These are phyloP conservation scores for Callocephalon fimbriatum DNA, from an alignment of 2,113 vertebrate genomes.

Conservation along the genomic window DNA sequence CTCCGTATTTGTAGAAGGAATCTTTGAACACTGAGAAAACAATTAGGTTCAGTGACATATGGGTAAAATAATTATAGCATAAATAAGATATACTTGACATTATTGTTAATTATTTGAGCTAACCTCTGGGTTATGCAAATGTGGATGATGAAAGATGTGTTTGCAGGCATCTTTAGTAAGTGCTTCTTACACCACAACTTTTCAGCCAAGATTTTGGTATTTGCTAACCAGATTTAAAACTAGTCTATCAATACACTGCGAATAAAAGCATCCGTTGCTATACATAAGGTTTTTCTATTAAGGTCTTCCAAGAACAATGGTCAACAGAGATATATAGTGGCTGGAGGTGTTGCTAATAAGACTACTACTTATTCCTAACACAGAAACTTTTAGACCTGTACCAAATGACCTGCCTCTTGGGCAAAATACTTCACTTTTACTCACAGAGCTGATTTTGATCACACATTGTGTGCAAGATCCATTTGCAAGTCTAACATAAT, in stretches of 20 bases:
- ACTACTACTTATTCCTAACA: background rate
- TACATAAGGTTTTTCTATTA: background rate
- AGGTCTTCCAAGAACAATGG: background rate
- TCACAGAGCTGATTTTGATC: background rate
- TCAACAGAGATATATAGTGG: background rate
- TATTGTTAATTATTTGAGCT: background rate
- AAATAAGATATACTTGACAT: conserved; percentile 1
- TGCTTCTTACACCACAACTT: background rate
- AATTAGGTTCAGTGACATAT: background rate
- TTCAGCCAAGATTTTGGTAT: background rate
- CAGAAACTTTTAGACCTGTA: background rate
- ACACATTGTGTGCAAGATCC: background rate
- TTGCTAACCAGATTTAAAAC: background rate
- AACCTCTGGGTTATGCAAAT: background rate
- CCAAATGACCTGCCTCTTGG: background rate
- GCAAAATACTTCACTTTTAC: background rate
- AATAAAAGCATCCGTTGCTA: background rate
- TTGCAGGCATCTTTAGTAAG: background rate
- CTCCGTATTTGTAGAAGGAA: background rate
- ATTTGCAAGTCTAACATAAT: background rate
- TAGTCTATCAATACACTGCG: background rate
- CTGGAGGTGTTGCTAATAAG: background rate
- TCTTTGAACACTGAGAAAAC: background rate
- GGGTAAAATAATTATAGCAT: conserved; percentile 26
- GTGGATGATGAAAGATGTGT: background rate